These are phyloP conservation scores for Stramonita haemastoma DNA, from an alignment of 2,888 invertebrate species.

Conservation along the genomic window DNA sequence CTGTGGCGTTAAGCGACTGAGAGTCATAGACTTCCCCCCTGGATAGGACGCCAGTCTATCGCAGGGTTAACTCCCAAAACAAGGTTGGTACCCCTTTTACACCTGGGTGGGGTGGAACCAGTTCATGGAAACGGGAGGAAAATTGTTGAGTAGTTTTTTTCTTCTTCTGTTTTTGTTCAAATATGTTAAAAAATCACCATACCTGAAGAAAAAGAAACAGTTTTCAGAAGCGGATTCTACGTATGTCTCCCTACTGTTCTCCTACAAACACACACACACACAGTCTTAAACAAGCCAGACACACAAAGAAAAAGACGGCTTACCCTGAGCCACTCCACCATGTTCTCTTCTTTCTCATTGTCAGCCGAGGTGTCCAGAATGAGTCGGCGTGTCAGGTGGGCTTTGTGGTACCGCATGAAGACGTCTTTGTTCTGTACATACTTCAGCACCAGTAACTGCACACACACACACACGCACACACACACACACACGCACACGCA, in stretches of 20 bases:
- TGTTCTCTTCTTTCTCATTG: conserved; percentile 99
- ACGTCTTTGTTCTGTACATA: conserved; percentile 99
- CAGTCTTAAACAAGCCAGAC: background rate
- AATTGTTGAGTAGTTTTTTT: no score
- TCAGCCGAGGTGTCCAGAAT: conserved; percentile 99
- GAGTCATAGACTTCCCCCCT: no score
- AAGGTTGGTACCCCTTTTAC: no score
- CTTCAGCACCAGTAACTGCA: conserved; percentile 92
- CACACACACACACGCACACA: conserved; percentile 37
- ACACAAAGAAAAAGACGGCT: conserved; percentile 48
- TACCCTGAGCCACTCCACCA: conserved; percentile 93
- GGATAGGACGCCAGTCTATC: no score
- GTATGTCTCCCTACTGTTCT: background rate
- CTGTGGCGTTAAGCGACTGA: no score
- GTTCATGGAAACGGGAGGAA: no score
- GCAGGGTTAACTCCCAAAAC: no score
- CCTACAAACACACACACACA: background rate
- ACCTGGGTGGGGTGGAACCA: no score
- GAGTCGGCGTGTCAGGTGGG: conserved; percentile 94
- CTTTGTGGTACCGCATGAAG: conserved; percentile 99
- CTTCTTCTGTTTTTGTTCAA: no score
- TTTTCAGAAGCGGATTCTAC: no score
- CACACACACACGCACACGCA: background rate
- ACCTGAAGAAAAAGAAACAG: no score
- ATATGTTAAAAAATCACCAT: no score